Evolutionary conservation across 30 jellyfish, hydroid and myxozoan species (phyloP).

Genomic region (Hydractinia symbiolongicarpus): DNA sequence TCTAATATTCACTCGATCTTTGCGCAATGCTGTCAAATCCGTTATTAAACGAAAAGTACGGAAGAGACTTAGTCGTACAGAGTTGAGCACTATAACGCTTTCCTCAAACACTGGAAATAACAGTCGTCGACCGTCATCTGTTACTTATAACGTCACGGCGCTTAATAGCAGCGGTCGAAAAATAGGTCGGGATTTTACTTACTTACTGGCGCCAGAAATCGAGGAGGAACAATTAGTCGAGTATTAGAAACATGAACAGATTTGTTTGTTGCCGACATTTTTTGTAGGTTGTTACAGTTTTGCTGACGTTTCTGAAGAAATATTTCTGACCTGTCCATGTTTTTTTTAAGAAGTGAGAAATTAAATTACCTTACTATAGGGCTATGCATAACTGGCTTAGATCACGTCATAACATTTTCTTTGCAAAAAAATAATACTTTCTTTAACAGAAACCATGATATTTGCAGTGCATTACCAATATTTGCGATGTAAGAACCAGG

Average conservation of each 20-base stretch:
- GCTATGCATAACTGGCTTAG: too few species aligned
- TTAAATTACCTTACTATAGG: too few species aligned
- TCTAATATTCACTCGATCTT: slow-evolving; percentile 23
- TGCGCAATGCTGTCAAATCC: slow-evolving; percentile 18
- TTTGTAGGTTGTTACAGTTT: not conserved
- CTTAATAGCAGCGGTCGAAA: not conserved
- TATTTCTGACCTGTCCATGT: not conserved
- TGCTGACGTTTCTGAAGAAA: not conserved
- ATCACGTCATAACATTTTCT: too few species aligned
- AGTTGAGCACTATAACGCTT: slow-evolving; percentile 9
- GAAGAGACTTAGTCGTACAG: not conserved
- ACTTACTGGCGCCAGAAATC: not conserved
- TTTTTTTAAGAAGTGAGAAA: not conserved
- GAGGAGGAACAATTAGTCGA: too few species aligned
- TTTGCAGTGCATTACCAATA: too few species aligned
- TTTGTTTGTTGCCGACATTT: too few species aligned
- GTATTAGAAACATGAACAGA: too few species aligned
- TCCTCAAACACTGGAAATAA: not conserved
- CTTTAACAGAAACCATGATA: too few species aligned
- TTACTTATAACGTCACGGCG: not conserved
- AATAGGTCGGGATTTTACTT: not conserved
- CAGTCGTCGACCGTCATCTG: slow-evolving; percentile 1
- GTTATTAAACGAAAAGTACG: slow-evolving; percentile 11
- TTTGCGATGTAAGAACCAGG: too few species aligned
- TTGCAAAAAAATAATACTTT: too few species aligned